These are phyloP conservation scores for Microctonus aethiopoides DNA, from an alignment of 2,888 invertebrate genomes.

Conservation along the genomic window DNA sequence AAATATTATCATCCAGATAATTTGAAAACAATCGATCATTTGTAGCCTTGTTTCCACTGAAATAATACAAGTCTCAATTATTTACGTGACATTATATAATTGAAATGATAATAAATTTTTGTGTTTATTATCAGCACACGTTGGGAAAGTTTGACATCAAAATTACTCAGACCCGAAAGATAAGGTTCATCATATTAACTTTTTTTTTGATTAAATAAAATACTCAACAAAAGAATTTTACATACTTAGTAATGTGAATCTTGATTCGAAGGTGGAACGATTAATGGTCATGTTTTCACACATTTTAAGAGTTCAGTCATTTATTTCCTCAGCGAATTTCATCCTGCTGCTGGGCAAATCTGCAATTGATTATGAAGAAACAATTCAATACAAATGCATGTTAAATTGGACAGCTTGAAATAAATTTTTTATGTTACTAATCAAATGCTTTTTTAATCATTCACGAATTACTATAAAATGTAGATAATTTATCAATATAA, in stretches of 20 bases:
- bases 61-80: neutral
- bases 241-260: neutral
- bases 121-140: constrained; percentile 37
- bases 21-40: no score
- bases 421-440: no score
- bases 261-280: neutral
- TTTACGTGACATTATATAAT: neutral
- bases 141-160: constrained; percentile 47
- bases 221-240: constrained; percentile 15
- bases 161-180: constrained; percentile 54
- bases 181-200: constrained; percentile 43
- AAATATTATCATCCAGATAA: no score
- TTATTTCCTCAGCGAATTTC: neutral
- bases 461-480: no score
- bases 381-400: no score
- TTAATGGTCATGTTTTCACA: neutral
- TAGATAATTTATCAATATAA: no score
- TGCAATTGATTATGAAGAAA: neutral
- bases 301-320: no score
- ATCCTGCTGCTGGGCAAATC: neutral
- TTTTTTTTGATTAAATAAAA: neutral
- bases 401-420: no score
- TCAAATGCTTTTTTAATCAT: no score
- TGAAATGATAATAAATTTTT: neutral
- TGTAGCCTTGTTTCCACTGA: neutral